Evolutionary conservation across 2,797 vertebrate genomes (phyloP).

Genomic region (Xyrichtys novacula): DNA sequence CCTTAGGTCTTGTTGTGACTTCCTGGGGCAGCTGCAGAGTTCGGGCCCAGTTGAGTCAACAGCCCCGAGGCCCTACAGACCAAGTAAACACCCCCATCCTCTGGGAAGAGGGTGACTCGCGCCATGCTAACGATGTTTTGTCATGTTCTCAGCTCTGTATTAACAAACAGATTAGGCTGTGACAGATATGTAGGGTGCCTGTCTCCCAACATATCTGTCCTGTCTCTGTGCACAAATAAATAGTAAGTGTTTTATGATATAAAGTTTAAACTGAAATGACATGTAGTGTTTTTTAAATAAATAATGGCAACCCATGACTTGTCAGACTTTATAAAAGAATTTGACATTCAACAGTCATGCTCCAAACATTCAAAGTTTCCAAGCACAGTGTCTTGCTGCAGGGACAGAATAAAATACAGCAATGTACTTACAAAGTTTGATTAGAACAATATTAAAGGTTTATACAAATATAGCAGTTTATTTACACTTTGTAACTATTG

Average conservation of each 20-base stretch:
- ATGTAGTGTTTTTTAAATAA: background rate
- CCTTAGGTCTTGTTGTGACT: constrained; percentile 14
- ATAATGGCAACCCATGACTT: no score
- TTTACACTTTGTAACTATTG: no score
- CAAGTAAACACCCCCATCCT: constrained; percentile 64
- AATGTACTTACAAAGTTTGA: no score
- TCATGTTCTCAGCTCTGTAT: constrained; percentile 63
- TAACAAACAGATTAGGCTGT: constrained; percentile 70
- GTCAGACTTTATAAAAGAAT: no score
- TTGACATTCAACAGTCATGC: no score
- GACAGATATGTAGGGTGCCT: constrained; percentile 68
- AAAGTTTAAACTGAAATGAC: background rate
- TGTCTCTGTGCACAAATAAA: constrained; percentile 70
- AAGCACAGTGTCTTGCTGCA: no score
- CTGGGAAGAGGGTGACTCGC: constrained; percentile 58
- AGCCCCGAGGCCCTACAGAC: constrained; percentile 55
- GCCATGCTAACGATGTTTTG: constrained; percentile 60
- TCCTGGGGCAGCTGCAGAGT: constrained; percentile 45
- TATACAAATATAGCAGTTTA: no score
- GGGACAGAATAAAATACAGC: no score
- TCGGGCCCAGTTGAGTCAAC: constrained; percentile 78
- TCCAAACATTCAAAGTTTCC: no score
- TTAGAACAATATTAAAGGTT: no score
- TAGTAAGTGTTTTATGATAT: constrained; percentile 2
- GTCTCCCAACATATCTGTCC: no score